A percentile compares a stretch with the other conserved stretches of the same genome.
These are phyloP conservation scores for Poecilia latipinna DNA, from an alignment of 2,113 vertebrate genomes.

Conservation along the genomic window DNA sequence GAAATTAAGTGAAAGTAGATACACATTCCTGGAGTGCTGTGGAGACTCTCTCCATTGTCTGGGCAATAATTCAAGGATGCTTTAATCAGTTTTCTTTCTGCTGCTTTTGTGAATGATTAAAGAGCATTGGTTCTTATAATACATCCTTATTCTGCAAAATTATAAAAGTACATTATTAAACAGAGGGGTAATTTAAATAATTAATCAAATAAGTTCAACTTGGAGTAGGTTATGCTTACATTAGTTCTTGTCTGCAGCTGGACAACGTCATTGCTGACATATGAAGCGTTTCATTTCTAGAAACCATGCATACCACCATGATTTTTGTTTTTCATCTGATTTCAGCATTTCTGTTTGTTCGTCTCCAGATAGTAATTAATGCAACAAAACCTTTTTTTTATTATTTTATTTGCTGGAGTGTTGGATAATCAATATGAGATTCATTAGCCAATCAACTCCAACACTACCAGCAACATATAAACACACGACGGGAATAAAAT, in stretches of 20 bases:
- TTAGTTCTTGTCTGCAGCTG: no score
- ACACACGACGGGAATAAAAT: background rate
- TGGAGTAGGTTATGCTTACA: no score
- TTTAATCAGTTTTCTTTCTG: conserved; percentile 34
- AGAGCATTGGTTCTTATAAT: background rate
- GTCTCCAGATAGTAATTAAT: background rate
- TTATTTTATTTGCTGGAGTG: background rate
- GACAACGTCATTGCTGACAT: no score
- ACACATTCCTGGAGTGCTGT: conserved; percentile 38
- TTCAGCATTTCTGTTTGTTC: background rate
- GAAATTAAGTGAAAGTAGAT: conserved; percentile 63
- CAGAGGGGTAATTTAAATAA: no score
- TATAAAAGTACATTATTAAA: no score
- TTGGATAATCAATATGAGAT: background rate
- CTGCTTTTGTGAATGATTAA: conserved; percentile 39
- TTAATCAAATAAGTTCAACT: no score
- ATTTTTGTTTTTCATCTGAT: no score
- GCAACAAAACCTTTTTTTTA: no score
- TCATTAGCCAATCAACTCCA: background rate
- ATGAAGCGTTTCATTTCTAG: no score
- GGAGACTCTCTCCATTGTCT: conserved; percentile 44
- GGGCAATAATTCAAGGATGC: conserved; percentile 51
- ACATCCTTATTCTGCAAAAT: background rate
- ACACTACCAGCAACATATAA: background rate
- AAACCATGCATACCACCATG: no score